Evolutionary conservation across 2,797 vertebrate genomes (phyloP).

Genomic region (Sorex maritimensis): DNA sequence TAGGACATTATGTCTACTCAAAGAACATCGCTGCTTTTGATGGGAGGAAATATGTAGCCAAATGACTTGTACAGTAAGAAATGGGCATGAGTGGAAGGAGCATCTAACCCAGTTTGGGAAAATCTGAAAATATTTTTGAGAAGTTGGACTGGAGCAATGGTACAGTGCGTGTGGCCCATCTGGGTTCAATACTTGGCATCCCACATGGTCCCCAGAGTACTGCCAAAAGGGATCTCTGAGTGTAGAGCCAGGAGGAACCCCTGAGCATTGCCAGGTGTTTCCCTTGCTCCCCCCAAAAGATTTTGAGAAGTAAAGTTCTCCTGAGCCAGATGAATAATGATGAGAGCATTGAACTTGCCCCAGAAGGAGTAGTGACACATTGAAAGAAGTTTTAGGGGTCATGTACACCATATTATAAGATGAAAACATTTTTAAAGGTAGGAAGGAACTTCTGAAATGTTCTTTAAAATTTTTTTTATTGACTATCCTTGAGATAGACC

Average conservation of each 20-base stretch:
- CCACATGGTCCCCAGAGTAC: no score
- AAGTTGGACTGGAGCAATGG: not conserved
- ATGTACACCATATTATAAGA: slow-evolving; percentile 16
- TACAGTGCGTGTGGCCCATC: no score
- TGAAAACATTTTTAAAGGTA: not conserved
- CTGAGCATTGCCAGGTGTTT: no score
- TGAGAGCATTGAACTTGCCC: not conserved
- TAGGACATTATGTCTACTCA: not conserved
- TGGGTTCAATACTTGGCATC: no score
- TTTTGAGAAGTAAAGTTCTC: slow-evolving; percentile 20
- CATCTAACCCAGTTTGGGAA: not conserved
- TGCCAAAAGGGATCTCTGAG: no score
- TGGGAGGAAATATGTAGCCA: not conserved
- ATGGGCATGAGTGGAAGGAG: no score
- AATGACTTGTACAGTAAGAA: not conserved
- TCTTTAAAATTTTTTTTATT: not conserved
- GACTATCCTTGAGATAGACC: no score
- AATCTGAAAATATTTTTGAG: not conserved
- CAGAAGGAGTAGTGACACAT: slow-evolving; percentile 3
- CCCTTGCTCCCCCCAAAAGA: no score
- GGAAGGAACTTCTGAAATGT: slow-evolving; percentile 32
- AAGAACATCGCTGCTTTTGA: not conserved
- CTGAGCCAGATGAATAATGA: not conserved
- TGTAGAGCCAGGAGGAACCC: no score
- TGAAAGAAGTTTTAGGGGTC: not conserved